Conservation (phyloP, 2,113 vertebrate species). For the Notothenia rossii region DNA sequence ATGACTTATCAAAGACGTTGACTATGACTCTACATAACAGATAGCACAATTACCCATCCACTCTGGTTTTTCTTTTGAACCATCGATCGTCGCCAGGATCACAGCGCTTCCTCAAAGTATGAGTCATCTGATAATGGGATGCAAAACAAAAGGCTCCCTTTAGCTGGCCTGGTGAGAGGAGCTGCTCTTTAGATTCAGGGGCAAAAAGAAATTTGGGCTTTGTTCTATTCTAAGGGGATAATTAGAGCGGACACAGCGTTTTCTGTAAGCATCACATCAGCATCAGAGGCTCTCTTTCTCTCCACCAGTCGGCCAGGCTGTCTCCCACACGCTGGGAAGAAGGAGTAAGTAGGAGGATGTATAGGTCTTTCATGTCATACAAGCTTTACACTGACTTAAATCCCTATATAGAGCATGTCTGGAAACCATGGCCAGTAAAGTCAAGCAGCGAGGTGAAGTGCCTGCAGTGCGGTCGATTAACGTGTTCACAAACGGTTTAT, state of each 20-base stretch:
- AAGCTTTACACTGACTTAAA: background rate
- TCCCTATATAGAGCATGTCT: background rate
- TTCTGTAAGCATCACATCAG: slow-evolving; percentile 32
- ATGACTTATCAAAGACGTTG: background rate
- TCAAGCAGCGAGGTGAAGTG: slow-evolving; percentile 23
- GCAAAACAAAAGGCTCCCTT: slow-evolving; percentile 22
- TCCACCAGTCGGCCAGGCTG: background rate
- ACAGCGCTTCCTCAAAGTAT: slow-evolving; percentile 37
- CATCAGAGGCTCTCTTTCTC: slow-evolving; percentile 20
- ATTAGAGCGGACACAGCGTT: slow-evolving; percentile 40
- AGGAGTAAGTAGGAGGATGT: slow-evolving; percentile 18
- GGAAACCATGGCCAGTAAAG: background rate
- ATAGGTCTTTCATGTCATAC: slow-evolving; percentile 2
- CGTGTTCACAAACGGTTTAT: slow-evolving; percentile 2
- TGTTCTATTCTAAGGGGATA: slow-evolving; percentile 39
- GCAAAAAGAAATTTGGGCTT: slow-evolving; percentile 26
- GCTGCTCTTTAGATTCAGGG: slow-evolving; percentile 38
- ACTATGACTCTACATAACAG: background rate
- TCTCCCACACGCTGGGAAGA: slow-evolving; percentile 27
- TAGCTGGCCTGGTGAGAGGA: slow-evolving; percentile 31
- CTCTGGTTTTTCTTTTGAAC: background rate
- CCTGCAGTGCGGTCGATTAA: background rate
- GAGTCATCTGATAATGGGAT: slow-evolving; percentile 59
- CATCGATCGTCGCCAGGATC: slow-evolving; percentile 24
- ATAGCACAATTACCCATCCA: background rate